Conservation (phyloP, 1,140 invertebrate species). For the Papilio machaon region DNA sequence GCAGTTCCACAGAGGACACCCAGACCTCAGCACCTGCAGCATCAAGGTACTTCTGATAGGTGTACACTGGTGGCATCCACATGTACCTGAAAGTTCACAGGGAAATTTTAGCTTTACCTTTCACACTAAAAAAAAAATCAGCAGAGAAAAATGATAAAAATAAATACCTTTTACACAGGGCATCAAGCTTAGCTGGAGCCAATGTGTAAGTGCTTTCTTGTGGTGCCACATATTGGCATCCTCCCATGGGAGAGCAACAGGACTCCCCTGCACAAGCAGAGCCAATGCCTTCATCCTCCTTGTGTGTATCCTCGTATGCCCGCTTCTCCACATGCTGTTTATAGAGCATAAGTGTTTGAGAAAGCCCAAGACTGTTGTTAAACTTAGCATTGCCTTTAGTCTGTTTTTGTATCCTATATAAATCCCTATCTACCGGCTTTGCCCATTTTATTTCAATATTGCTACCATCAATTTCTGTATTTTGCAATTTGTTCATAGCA, state of each 20-base stretch:
- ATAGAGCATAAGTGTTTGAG: slow-evolving; percentile 73
- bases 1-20: slow-evolving; percentile 61
- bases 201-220: slow-evolving; percentile 53
- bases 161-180: slow-evolving; percentile 70
- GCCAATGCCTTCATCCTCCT: slow-evolving; percentile 69
- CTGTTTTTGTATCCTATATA: slow-evolving; percentile 71
- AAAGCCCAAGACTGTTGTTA: slow-evolving; percentile 66
- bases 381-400: slow-evolving; percentile 77
- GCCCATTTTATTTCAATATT: slow-evolving; percentile 73
- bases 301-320: slow-evolving; percentile 62
- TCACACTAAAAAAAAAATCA: not conserved
- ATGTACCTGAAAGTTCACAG: slow-evolving; percentile 58
- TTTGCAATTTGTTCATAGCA: slow-evolving; percentile 72
- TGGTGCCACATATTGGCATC: slow-evolving; percentile 30
- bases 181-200: slow-evolving; percentile 70
- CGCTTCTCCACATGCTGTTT: slow-evolving; percentile 73
- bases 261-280: slow-evolving; percentile 64
- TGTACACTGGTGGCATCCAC: slow-evolving; percentile 63
- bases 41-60: slow-evolving; percentile 60
- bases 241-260: slow-evolving; percentile 57
- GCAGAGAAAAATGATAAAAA: not conserved
- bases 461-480: slow-evolving; percentile 71
- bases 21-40: slow-evolving; percentile 56
- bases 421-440: slow-evolving; percentile 71
- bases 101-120: not conserved